phyloP scores from a whole-genome alignment of 2,113 vertebrate species.

The Lipotes vexillifer region DNA sequence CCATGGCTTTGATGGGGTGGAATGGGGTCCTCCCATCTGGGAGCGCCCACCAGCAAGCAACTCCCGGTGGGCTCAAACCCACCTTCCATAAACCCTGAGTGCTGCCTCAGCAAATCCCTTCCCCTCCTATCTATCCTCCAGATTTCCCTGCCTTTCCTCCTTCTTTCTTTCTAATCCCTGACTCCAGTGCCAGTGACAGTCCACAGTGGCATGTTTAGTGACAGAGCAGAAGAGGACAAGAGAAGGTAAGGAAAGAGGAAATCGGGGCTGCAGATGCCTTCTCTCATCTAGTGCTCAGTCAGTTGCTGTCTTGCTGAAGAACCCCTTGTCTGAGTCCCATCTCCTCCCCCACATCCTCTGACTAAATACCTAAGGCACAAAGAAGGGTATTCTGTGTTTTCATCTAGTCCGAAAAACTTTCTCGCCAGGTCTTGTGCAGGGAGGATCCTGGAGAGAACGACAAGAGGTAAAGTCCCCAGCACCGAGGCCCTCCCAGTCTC shows the following conservation, averaged over 20 bases:
- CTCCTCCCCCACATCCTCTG: neutral
- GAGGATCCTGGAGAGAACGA: neutral
- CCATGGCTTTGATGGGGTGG: neutral
- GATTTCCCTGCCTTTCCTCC: neutral
- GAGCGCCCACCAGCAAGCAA: neutral
- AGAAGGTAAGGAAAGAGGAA: neutral
- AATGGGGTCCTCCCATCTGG: neutral
- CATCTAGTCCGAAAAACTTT: neutral
- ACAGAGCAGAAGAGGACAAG: neutral
- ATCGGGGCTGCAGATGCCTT: neutral
- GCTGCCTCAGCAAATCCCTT: neutral
- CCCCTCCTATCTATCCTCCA: neutral
- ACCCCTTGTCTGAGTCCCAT: neutral
- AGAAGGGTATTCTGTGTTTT: neutral
- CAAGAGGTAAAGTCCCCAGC: neutral
- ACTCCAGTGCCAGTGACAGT: neutral
- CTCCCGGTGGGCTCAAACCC: neutral
- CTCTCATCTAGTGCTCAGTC: neutral
- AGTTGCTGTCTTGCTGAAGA: neutral
- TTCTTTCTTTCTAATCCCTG: neutral
- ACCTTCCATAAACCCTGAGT: neutral
- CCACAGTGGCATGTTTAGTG: rapidly evolving
- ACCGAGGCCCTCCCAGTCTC: neutral
- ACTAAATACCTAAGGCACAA: neutral
- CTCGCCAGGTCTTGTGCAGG: neutral